Percentiles rank a stretch among this genome's conserved stretches.
Conservation (phyloP, 2,888 invertebrate genomes). For the Embidobia sp. region DNA sequence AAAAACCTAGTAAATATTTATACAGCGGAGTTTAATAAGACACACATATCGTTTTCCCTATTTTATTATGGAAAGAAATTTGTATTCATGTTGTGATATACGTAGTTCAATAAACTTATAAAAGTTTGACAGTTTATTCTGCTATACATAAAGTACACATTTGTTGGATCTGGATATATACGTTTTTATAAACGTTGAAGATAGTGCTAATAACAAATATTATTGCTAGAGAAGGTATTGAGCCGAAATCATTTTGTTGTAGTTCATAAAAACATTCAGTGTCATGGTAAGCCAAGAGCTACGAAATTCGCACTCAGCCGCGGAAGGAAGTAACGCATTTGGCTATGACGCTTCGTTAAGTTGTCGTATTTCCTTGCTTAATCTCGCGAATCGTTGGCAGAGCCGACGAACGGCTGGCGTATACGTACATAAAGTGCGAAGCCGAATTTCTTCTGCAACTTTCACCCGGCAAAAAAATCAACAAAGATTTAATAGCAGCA, state of each 20-base stretch:
- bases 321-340: slow-evolving; percentile 67
- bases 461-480: slow-evolving; percentile 60
- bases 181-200: no score
- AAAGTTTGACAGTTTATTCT: no score
- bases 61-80: no score
- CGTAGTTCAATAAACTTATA: background rate
- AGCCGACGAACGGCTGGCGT: slow-evolving; percentile 35
- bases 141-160: no score
- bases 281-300: slow-evolving; percentile 37
- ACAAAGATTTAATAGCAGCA: slow-evolving; percentile 50
- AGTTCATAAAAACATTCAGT: slow-evolving; percentile 17
- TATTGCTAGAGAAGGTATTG: background rate
- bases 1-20: slow-evolving; percentile 22
- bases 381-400: slow-evolving; percentile 65
- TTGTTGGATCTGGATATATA: no score
- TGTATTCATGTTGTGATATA: no score
- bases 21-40: background rate
- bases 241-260: slow-evolving; percentile 13
- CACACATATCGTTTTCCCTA: no score
- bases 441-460: slow-evolving; percentile 63
- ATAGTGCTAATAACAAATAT: background rate
- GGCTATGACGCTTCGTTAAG: slow-evolving; percentile 66
- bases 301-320: slow-evolving; percentile 63
- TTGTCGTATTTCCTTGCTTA: slow-evolving; percentile 64
- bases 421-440: slow-evolving; percentile 51